phyloP scores from a whole-genome alignment of 1,140 invertebrate genomes.

The Sycophaga agraensis region DNA sequence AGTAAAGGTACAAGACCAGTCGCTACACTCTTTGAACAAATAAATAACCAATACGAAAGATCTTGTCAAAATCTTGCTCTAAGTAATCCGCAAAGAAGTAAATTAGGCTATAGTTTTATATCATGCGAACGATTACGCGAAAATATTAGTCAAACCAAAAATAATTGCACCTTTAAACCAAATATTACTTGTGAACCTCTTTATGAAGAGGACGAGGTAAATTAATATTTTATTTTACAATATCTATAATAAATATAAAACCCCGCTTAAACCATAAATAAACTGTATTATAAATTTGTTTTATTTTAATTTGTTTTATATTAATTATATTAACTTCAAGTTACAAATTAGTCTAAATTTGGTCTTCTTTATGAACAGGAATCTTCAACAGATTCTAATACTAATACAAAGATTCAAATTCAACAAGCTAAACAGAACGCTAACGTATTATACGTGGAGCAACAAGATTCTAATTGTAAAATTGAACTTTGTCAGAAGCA shows the following conservation, averaged over 20 bases:
- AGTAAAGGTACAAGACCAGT: constrained; percentile 43
- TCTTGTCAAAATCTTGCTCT: neutral
- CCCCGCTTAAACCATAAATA: too few species aligned
- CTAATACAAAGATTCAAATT: too few species aligned
- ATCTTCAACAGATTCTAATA: too few species aligned
- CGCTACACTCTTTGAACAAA: constrained; percentile 31
- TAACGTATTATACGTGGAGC: too few species aligned
- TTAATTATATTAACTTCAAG: neutral
- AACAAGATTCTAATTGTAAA: too few species aligned
- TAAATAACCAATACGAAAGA: neutral
- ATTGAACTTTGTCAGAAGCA: too few species aligned
- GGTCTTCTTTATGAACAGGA: too few species aligned
- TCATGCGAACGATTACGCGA: neutral
- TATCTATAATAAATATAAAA: too few species aligned
- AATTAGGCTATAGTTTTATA: neutral
- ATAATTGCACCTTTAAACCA: neutral
- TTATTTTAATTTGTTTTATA: too few species aligned
- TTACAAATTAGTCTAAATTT: neutral
- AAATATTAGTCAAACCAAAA: neutral
- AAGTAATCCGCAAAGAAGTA: neutral
- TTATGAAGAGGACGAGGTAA: constrained; percentile 30
- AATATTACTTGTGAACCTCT: constrained; percentile 18
- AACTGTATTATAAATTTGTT: too few species aligned
- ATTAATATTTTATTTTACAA: neutral
- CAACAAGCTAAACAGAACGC: too few species aligned